Conservation (phyloP, 1,140 invertebrate genomes). For the Heliconius hewitsoni region DNA sequence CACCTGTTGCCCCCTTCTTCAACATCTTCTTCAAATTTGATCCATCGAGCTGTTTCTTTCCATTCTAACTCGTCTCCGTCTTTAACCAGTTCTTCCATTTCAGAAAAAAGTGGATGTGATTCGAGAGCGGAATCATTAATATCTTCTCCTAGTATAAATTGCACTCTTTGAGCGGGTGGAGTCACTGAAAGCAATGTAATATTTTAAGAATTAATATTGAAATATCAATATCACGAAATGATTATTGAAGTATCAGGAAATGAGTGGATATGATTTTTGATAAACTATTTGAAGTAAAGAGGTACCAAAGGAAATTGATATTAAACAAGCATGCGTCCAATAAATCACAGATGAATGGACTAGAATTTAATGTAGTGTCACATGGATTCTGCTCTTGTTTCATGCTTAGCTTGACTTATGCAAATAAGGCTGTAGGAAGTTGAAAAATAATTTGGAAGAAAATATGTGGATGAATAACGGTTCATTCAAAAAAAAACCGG, state of each 20-base stretch:
- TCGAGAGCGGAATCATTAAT: constrained; percentile 91
- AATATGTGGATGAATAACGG: constrained; percentile 35
- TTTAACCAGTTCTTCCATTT: constrained; percentile 95
- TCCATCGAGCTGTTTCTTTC: constrained; percentile 98
- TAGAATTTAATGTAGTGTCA: constrained; percentile 7
- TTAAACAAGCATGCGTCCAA: constrained; percentile 18
- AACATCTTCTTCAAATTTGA: constrained; percentile 97
- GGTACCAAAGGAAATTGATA: constrained; percentile 15
- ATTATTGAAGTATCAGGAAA: constrained; percentile 4
- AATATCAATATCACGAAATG: not conserved
- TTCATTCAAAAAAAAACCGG: constrained; percentile 17
- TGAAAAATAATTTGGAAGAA: constrained; percentile 33
- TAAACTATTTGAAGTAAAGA: not conserved
- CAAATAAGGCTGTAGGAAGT: constrained; percentile 27
- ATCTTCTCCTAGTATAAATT: constrained; percentile 97
- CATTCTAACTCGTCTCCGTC: constrained; percentile 95
- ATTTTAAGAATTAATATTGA: not conserved
- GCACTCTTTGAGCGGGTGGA: constrained; percentile 94
- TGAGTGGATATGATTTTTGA: constrained; percentile 8
- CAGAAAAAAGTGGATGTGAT: constrained; percentile 95
- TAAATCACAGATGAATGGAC: constrained; percentile 2
- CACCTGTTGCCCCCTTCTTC: constrained; percentile 96
- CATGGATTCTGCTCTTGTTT: not conserved
- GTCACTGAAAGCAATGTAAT: constrained; percentile 84
- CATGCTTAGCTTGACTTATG: constrained; percentile 34